Percentiles rank a stretch among this genome's conserved stretches.
phyloP scores from a whole-genome alignment of 1,140 invertebrate species.

The Macrosteles quadrilineatus region DNA sequence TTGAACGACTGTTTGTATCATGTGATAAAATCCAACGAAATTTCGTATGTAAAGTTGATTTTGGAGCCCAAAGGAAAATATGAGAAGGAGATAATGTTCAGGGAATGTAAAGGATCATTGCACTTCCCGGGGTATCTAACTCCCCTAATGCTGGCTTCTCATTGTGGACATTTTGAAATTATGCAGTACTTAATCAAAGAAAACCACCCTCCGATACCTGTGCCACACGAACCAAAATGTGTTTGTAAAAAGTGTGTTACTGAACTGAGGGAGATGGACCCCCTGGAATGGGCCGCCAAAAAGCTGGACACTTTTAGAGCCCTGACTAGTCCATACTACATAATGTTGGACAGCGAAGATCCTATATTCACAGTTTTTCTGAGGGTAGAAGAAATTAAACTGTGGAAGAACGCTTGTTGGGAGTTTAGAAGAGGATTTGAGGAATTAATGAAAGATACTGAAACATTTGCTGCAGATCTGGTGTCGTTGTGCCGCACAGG shows the following conservation, averaged over 20 bases:
- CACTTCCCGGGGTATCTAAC: constrained; percentile 71
- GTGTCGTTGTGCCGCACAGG: constrained; percentile 60
- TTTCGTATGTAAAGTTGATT: constrained; percentile 53
- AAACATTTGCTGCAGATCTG: constrained; percentile 63
- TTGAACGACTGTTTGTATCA: constrained; percentile 57
- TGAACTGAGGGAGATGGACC: constrained; percentile 50
- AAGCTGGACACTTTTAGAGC: constrained; percentile 61
- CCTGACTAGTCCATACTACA: constrained; percentile 64
- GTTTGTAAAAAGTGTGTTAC: constrained; percentile 57
- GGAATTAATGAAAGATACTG: constrained; percentile 55
- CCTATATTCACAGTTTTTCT: constrained; percentile 66
- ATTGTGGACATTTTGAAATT: constrained; percentile 68
- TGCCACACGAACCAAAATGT: constrained; percentile 63
- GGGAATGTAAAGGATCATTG: constrained; percentile 21
- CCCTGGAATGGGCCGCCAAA: constrained; percentile 52
- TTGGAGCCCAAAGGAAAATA: constrained; percentile 50
- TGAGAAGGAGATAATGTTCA: constrained; percentile 13
- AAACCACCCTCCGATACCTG: constrained; percentile 54
- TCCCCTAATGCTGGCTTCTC: constrained; percentile 70
- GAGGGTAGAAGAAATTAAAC: constrained; percentile 57
- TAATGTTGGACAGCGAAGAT: constrained; percentile 64
- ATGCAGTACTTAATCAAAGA: constrained; percentile 64
- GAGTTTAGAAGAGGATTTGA: constrained; percentile 61
- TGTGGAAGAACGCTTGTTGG: constrained; percentile 53
- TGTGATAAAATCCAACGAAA: constrained; percentile 56